Base-by-base conservation (phyloP, 2,797 vertebrate genomes). In the Eurystomus glaucurus region DNA sequence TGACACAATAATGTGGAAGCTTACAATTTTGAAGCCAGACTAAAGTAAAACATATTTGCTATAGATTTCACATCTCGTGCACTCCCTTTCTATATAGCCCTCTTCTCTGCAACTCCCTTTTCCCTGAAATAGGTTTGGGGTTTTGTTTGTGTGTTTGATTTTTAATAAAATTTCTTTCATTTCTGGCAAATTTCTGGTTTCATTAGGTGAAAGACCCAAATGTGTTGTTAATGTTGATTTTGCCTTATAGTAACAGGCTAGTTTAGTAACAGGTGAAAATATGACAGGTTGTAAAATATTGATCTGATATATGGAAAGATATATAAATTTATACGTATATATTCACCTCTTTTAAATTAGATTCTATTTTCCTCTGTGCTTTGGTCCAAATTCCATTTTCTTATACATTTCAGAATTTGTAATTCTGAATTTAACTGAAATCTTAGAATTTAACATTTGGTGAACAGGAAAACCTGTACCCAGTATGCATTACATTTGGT, bases 401-500 rank as follows among this genome's bases (percentile, higher is more conserved):
- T 70, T 14, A 26, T 13, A 41, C 17, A 62, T 3, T 78, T 68
- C 43, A 37, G 17, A 62, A 55, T 83, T 76, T 9, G 0, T 37
- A 57, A 29, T 75, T 78, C 12, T 19, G 57, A 55, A 75, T 58
- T 70, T 35, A 72, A 35, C 54, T 43, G 19, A n/a, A 64, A 61
- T 71, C 3, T 52, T 69, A 48, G 11, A 68, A 58, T 55, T 41
- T 70, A 62, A 43, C 7, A 23, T 83, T 48, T 57, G 14, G 5
- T 70, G 28, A 83, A 48, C 2, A 3, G n/a, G 26, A 45, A 70
- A 85, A 35, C 33, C 22, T 52, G 4, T 22, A 37, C 12, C 7
- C 11, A n/a, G 28, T 15, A 7, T 46, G 14, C 0, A 0, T n/a
- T 64, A 18, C 11, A 71, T 0, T 57, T 21, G 74, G 7, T 14